A percentile compares a stretch with the other conserved stretches of the same genome.
Conservation (phyloP, 2,888 invertebrate species). For the Polyommatus icarus region DNA sequence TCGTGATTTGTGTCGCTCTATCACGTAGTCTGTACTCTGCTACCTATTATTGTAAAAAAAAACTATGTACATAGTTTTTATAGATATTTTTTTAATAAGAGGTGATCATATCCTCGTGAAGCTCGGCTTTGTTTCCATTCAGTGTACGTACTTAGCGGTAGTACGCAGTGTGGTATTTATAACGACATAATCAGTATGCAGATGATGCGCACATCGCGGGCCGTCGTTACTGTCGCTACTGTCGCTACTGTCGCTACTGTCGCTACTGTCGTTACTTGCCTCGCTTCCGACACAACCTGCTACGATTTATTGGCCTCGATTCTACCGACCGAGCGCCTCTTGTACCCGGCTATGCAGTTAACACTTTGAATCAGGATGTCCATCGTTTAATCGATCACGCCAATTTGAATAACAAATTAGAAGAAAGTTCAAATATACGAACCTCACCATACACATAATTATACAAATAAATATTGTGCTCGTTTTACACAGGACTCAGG, state of each 20-base stretch:
- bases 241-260: not conserved
- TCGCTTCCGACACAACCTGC: not conserved
- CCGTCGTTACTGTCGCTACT: not conserved
- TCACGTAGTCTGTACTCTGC: too few species aligned
- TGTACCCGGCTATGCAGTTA: not conserved
- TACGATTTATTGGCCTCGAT: not conserved
- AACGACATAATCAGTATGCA: slow-evolving; percentile 14
- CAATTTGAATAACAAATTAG: not conserved
- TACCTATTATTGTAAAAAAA: too few species aligned
- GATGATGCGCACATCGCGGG: not conserved
- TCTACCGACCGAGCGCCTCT: not conserved
- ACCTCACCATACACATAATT: not conserved
- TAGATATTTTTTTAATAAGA: too few species aligned
- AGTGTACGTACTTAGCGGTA: not conserved
- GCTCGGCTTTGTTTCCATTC: not conserved
- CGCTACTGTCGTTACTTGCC: too few species aligned
- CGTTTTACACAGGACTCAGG: not conserved
- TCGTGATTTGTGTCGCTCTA: too few species aligned
- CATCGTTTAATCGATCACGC: not conserved
- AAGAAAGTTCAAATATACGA: slow-evolving; percentile 1
- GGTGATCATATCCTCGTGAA: not conserved
- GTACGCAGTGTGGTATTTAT: not conserved
- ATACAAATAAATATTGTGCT: not conserved
- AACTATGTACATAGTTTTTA: too few species aligned
- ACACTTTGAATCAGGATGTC: not conserved